Evolutionary conservation across 2,797 vertebrate genomes (phyloP).

Genomic region (Eurystomus glaucurus): DNA sequence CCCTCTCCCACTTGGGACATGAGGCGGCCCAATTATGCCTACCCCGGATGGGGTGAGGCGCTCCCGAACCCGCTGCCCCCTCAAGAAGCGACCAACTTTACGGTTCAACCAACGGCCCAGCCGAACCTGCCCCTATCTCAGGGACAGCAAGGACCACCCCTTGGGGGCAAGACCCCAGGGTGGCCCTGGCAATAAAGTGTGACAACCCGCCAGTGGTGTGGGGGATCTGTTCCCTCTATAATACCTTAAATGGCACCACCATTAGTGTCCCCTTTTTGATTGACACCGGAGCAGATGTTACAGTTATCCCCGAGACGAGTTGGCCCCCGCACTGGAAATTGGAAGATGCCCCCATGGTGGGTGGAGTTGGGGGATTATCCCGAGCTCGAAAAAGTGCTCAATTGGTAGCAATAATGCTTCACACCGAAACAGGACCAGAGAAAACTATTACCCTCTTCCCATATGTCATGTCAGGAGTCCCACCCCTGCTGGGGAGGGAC

Average conservation of each 20-base stretch:
- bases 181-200: not conserved
- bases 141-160: no score
- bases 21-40: not conserved
- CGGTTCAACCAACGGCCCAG: not conserved
- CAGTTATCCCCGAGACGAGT: no score
- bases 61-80: not conserved
- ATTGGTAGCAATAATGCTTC: no score
- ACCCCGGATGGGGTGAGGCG: not conserved
- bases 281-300: not conserved
- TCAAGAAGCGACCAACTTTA: not conserved
- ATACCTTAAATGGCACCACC: not conserved
- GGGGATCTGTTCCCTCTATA: not conserved
- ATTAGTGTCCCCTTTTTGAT: not conserved
- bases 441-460: no score
- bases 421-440: no score
- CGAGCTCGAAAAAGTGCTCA: no score
- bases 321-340: no score
- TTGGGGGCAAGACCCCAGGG: not conserved
- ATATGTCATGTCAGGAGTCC: no score
- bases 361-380: no score
- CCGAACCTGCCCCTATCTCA: no score
- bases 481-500: no score
- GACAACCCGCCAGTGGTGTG: not conserved
- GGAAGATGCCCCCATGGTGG: no score
- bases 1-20: not conserved